Conservation (phyloP, 2,797 vertebrate genomes). For the Odontamblyopus lacepedii region DNA sequence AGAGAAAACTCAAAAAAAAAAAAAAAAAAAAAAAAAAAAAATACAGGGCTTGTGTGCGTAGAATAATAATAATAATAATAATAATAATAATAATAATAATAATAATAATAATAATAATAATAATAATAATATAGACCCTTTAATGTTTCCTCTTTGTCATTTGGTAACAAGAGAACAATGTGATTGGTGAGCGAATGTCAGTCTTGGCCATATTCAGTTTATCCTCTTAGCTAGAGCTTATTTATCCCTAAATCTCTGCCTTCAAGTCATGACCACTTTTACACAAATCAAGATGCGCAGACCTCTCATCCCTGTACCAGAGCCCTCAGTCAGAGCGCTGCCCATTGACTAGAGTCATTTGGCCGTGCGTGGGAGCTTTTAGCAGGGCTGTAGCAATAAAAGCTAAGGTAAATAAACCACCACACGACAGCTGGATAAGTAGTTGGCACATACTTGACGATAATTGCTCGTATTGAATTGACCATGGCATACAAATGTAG, state of each 20-base stretch:
- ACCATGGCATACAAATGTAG: neutral
- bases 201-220: neutral
- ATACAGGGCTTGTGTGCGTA: too few species aligned
- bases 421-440: conserved; percentile 13
- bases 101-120: too few species aligned
- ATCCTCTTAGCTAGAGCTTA: neutral
- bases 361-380: conserved; percentile 15
- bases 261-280: conserved; percentile 16
- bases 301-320: conserved; percentile 10
- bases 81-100: too few species aligned
- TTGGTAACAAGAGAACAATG: too few species aligned
- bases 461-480: conserved; percentile 11
- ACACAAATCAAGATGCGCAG: conserved; percentile 15
- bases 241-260: conserved; percentile 14
- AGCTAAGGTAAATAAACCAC: conserved; percentile 22
- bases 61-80: too few species aligned
- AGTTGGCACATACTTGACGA: conserved; percentile 4
- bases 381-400: conserved; percentile 17
- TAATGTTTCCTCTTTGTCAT: too few species aligned
- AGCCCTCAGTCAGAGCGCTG: conserved; percentile 7
- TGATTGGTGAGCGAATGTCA: too few species aligned
- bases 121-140: too few species aligned
- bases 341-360: conserved; percentile 15
- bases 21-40: too few species aligned
- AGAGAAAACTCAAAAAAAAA: too few species aligned